phyloP scores from a whole-genome alignment of 2,113 vertebrate species.

The Chaetodon auriga region DNA sequence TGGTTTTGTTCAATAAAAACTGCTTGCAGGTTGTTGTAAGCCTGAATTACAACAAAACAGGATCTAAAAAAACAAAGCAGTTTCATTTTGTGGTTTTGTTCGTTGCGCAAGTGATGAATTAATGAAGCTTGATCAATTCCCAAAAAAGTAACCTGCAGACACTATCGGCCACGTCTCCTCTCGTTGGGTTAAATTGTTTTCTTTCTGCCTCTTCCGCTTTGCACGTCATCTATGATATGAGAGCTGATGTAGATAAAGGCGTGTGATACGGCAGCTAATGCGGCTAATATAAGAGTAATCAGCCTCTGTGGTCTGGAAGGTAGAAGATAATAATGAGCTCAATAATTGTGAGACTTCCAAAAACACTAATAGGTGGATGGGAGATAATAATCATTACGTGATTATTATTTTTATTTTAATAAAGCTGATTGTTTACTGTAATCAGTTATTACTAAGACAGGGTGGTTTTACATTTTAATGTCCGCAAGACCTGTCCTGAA shows the following conservation, averaged over 20 bases:
- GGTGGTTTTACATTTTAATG: not conserved
- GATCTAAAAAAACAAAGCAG: not conserved
- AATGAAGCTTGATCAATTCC: not conserved
- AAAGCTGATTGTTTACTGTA: not conserved
- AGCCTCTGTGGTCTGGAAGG: not conserved
- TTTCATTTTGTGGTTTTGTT: not conserved
- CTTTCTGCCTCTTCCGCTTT: not conserved
- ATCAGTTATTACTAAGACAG: not conserved
- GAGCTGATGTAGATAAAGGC: slow-evolving; percentile 54
- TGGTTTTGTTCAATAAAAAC: not conserved
- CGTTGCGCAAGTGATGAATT: not conserved
- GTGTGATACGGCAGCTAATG: slow-evolving; percentile 50
- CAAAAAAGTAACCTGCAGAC: not conserved
- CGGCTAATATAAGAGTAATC: slow-evolving; percentile 50
- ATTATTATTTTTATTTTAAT: not conserved
- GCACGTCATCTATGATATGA: slow-evolving; percentile 25
- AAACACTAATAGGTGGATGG: not conserved
- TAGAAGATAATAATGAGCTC: slow-evolving; percentile 14
- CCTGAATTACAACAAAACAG: not conserved
- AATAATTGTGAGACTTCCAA: not conserved
- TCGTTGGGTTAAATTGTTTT: not conserved
- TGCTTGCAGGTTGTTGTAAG: not conserved
- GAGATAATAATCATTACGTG: not conserved
- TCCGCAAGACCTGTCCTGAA: not conserved
- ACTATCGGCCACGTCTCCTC: not conserved